A percentile compares a stretch with the other conserved stretches of the same genome.
phyloP scores from a whole-genome alignment of 2,113 vertebrate species.

The Scolopax mira region DNA sequence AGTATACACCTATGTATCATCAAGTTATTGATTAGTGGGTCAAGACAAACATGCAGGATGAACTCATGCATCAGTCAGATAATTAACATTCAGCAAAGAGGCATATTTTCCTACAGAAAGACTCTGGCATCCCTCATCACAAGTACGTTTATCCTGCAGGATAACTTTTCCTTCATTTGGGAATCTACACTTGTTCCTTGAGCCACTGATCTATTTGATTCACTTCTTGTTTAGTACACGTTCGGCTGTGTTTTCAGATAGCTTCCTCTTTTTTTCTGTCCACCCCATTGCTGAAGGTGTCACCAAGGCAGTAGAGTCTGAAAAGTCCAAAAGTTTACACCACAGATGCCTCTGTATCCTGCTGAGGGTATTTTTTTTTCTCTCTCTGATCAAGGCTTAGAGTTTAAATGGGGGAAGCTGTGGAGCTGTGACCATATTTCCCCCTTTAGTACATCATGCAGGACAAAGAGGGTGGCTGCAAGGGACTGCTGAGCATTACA shows the following conservation, averaged over 20 bases:
- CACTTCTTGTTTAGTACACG: not conserved
- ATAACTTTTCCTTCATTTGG: not conserved
- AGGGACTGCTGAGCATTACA: not conserved
- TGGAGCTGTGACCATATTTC: not conserved
- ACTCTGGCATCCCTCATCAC: accelerated
- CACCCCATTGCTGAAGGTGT: not conserved
- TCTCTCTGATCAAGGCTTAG: not conserved
- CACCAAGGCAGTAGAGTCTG: not conserved
- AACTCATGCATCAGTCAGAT: not conserved
- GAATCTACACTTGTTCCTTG: not conserved
- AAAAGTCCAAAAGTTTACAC: not conserved
- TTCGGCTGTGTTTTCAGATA: not conserved
- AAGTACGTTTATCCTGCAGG: not conserved
- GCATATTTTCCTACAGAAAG: not conserved
- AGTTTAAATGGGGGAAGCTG: not conserved
- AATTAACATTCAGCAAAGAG: not conserved
- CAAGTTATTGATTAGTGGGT: not conserved
- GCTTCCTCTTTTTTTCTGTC: not conserved
- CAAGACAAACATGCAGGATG: not conserved
- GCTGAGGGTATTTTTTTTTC: not conserved
- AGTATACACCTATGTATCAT: not conserved
- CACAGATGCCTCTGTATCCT: not conserved
- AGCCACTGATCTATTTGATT: accelerated
- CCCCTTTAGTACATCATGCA: not conserved
- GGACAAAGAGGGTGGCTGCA: not conserved